phyloP scores from a whole-genome alignment of 2,888 invertebrate species.

The Linyphia triangularis region DNA sequence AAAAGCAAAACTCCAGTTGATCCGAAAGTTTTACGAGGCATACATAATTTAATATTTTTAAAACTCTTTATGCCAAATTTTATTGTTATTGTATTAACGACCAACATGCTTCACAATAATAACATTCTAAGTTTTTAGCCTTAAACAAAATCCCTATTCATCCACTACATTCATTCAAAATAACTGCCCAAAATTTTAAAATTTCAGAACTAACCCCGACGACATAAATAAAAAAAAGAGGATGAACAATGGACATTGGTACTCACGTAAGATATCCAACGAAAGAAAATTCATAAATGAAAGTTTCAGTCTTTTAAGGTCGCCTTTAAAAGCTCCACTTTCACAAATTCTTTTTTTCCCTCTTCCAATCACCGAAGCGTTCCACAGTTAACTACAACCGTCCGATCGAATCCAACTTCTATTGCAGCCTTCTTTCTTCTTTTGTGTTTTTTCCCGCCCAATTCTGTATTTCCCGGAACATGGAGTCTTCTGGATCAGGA shows the following conservation, averaged over 20 bases:
- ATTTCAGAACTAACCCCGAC: too few relatives aligned
- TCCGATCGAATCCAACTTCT: conserved; percentile 44
- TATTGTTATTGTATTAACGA: too few relatives aligned
- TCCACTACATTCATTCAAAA: too few relatives aligned
- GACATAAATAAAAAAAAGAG: too few relatives aligned
- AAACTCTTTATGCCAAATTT: too few relatives aligned
- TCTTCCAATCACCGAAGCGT: conserved; percentile 47
- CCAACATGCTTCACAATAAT: too few relatives aligned
- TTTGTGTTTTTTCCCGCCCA: conserved; percentile 30
- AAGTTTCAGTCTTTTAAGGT: conserved; percentile 29
- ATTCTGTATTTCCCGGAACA: conserved; percentile 46
- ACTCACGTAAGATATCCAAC: conserved; percentile 47
- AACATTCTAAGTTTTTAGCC: too few relatives aligned
- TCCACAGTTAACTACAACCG: conserved; percentile 17
- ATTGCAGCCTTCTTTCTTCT: conserved; percentile 31
- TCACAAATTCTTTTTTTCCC: conserved; percentile 38
- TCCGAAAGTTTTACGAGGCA: too few relatives aligned
- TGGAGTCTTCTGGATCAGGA: background rate
- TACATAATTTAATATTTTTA: too few relatives aligned
- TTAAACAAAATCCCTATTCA: too few relatives aligned
- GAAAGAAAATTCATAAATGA: conserved; percentile 8
- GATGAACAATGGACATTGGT: background rate
- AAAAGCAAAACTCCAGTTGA: too few relatives aligned
- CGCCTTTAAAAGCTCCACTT: conserved; percentile 22
- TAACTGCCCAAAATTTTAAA: too few relatives aligned